Evolutionary conservation across 1,140 invertebrate species (phyloP), one percentile per base, ranked within the genome.

Genomic region (Cherax destructor): DNA sequence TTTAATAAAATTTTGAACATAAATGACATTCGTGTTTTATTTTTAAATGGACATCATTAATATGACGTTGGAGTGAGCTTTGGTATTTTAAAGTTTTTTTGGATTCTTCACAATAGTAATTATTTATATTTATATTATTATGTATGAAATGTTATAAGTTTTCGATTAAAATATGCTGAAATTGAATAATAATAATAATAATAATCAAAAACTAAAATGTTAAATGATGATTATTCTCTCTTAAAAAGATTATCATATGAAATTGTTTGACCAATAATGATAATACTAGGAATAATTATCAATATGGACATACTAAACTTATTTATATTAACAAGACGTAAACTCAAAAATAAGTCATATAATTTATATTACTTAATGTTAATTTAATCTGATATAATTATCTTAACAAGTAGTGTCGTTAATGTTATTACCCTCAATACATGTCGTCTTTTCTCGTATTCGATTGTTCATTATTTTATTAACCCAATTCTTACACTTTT

Each of bases 391-490:
- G 88, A 90, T 30, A 41, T 83, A 18, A 1, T 65, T 2, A 50
- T 83, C 24, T 16, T 90, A 4, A 16, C 65, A 4, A 72, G 49
- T 24, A 84, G 72, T 59, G 5, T 85, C 30, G 9, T 81, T 16
- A 90, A 72, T 50, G 59, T 69, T 56, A 52, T 84, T 21, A 78
- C 88, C 18, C 72, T 90, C n/a, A 90, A 90, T 74, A 81, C 81
- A 10, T 90, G 88, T 30, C 24, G 83, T n/a, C 50, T 90, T 3
- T n/a, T 4, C 13, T 90, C 88, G 4, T 65, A 85, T 69, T 69
- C 4, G 72, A 47, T n/a, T n/a, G 88, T 72, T 18, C 52, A 65
- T 21, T 90, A 90, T 74, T 77, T 90, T 21, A 72, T 56, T 30
- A 81, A 90, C 56, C 10, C 61, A 52, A 85, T 50, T 52, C 85